phyloP scores from a whole-genome alignment of 2,113 vertebrate species.

The Vulpes vulpes region DNA sequence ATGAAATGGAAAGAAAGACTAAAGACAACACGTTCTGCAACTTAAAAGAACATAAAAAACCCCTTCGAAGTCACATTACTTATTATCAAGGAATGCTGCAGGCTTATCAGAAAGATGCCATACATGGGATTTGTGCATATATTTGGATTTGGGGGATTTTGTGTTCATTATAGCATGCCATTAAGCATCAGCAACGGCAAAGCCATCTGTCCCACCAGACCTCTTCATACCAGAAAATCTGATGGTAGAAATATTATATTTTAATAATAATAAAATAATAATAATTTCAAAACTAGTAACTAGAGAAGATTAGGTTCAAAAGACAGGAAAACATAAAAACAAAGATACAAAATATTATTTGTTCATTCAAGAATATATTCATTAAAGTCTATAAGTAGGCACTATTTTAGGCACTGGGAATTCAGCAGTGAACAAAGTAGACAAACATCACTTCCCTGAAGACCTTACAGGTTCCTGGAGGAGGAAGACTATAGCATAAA shows the following conservation, averaged over 20 bases:
- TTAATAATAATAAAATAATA: background rate
- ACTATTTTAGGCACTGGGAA: background rate
- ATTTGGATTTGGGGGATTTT: conserved; percentile 17
- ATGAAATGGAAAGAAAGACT: background rate
- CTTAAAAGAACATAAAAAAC: background rate
- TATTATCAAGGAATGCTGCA: background rate
- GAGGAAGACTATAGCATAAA: background rate
- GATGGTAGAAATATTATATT: background rate
- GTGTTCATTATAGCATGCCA: background rate
- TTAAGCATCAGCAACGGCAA: background rate
- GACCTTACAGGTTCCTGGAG: background rate
- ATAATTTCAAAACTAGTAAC: background rate
- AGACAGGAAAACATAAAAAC: background rate
- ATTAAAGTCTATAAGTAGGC: background rate
- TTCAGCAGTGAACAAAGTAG: background rate
- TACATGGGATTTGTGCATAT: background rate
- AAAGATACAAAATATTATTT: background rate
- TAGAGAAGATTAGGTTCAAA: background rate
- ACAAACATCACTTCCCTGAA: background rate
- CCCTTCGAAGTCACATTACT: background rate
- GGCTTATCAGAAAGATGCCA: background rate
- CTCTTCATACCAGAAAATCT: background rate
- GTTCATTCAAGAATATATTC: background rate
- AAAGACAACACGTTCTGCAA: background rate
- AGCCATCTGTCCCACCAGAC: background rate